phyloP scores from a whole-genome alignment of 1,140 invertebrate genomes.

The Temnothorax curvispinosus region DNA sequence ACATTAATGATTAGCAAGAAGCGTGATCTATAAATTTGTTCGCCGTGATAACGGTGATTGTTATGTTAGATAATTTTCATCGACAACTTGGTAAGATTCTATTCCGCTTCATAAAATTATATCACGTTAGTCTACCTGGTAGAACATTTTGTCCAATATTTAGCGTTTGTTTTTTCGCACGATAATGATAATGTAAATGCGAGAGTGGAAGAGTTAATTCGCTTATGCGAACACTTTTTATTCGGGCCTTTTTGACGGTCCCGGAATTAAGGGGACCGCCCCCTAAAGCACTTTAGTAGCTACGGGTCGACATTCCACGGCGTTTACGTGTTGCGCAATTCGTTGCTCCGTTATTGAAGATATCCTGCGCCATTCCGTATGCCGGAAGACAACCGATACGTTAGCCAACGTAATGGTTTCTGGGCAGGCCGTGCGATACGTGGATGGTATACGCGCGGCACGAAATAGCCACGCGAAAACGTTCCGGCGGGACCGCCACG shows the following conservation, averaged over 20 bases:
- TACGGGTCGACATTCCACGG: slow-evolving; percentile 15
- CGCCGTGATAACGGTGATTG: background rate
- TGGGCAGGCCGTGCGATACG: background rate
- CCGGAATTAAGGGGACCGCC: background rate
- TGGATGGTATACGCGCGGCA: background rate
- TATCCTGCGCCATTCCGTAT: slow-evolving; percentile 29
- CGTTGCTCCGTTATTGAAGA: slow-evolving; percentile 22
- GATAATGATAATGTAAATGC: background rate
- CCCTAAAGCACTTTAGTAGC: background rate
- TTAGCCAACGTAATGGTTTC: background rate
- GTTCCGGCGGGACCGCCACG: slow-evolving; percentile 1
- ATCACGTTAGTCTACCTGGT: background rate
- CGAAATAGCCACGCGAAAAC: slow-evolving; percentile 30
- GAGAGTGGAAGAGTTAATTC: background rate
- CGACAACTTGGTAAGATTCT: background rate
- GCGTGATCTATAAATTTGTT: background rate
- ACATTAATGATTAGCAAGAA: background rate
- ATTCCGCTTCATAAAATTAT: background rate
- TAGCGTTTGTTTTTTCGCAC: background rate
- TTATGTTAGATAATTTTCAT: background rate
- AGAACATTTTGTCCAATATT: background rate
- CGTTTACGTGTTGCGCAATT: slow-evolving; percentile 54
- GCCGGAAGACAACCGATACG: slow-evolving; percentile 52
- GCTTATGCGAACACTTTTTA: background rate
- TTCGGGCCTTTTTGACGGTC: background rate